Evolutionary conservation across 2,113 vertebrate genomes (phyloP).

Genomic region (Leptobrachium leishanense): DNA sequence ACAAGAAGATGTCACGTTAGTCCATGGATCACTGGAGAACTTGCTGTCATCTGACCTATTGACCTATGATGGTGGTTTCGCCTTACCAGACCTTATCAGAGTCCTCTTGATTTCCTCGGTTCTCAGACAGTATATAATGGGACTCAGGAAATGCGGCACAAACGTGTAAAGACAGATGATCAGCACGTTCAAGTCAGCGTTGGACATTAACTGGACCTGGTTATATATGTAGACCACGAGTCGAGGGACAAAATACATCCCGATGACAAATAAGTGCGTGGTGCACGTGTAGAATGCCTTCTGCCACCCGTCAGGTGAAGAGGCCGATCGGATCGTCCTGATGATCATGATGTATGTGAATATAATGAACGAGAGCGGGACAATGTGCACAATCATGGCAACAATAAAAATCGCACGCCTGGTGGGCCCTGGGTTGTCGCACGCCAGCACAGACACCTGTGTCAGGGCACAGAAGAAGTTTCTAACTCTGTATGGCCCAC

Average conservation of each 20-base stretch:
- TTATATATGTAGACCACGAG: conserved; percentile 7
- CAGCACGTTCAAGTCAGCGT: conserved; percentile 3
- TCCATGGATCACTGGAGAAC: no score
- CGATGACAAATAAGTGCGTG: conserved; percentile 9
- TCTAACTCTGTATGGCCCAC: conserved; percentile 52
- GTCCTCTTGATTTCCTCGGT: no score
- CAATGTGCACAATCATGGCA: neutral
- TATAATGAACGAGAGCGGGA: conserved; percentile 5
- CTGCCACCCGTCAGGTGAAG: neutral
- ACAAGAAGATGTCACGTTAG: no score
- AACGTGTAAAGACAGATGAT: conserved; percentile 7
- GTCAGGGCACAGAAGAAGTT: conserved; percentile 48
- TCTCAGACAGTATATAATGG: neutral
- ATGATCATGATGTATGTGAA: conserved; percentile 15
- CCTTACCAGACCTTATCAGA: no score
- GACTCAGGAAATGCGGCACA: conserved; percentile 13
- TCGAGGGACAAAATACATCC: conserved; percentile 7
- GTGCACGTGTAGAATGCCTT: conserved; percentile 22
- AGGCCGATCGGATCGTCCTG: neutral
- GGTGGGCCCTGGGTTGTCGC: neutral
- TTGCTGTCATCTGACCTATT: no score
- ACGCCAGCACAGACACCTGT: neutral
- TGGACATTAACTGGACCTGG: neutral
- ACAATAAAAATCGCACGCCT: neutral
- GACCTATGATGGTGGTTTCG: no score